phyloP scores from a whole-genome alignment of 2,888 invertebrate species.

The Tipula confusa region DNA sequence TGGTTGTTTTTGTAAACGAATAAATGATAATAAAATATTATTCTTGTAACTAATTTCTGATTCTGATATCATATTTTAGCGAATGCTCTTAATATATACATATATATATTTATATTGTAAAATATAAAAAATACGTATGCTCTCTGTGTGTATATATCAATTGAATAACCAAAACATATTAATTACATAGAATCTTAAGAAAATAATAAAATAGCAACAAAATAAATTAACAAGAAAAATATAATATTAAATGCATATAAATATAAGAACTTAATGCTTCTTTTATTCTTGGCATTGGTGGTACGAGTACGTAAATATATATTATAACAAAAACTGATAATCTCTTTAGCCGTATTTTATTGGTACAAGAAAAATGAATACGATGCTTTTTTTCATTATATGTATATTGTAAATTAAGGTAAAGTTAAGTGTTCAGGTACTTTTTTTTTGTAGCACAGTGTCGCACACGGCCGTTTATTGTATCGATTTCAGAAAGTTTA shows the following conservation, averaged over 20 bases:
- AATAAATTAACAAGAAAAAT: constrained; percentile 6
- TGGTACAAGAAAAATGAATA: constrained; percentile 25
- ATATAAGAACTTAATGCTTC: constrained; percentile 15
- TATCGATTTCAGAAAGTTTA: no score
- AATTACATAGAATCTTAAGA: constrained; percentile 20
- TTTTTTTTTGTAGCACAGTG: neutral
- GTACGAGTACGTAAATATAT: neutral
- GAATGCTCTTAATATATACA: neutral
- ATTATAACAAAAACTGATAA: constrained; percentile 4
- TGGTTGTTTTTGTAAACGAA: neutral
- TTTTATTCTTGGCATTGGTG: neutral
- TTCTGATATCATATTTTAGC: constrained; percentile 12
- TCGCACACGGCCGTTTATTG: no score
- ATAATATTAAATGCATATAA: neutral
- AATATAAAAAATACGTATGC: no score
- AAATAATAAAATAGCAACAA: constrained; percentile 14
- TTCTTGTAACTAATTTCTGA: constrained; percentile 25
- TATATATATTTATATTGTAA: no score
- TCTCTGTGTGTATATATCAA: neutral
- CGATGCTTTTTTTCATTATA: neutral
- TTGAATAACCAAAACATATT: constrained; percentile 25
- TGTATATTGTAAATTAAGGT: constrained; percentile 3
- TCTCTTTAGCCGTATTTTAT: constrained; percentile 25
- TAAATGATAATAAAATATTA: neutral
- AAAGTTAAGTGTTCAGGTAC: constrained; percentile 20